Percentiles rank a stretch among this genome's conserved stretches.
Evolutionary conservation across 2,113 vertebrate genomes (phyloP).

Genomic region (Heliornis fulica): DNA sequence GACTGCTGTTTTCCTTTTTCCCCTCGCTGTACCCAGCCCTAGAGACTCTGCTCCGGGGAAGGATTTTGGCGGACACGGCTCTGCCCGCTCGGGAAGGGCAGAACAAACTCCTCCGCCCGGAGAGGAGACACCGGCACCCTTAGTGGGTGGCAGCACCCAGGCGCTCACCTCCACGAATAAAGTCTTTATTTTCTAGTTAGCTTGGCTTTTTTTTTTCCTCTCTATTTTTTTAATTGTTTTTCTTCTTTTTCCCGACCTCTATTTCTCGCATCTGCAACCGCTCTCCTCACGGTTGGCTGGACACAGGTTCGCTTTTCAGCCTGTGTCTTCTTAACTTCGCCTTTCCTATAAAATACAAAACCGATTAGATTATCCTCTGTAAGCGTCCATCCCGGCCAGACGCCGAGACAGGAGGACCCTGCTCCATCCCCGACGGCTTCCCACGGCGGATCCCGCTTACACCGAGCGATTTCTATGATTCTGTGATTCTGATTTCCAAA

Average conservation of each 20-base stretch:
- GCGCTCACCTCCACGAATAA: background rate
- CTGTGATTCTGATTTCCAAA: too few species aligned
- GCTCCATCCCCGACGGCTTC: background rate
- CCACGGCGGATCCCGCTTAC: background rate
- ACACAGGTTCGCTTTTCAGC: background rate
- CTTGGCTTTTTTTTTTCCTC: too few species aligned
- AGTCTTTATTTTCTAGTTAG: background rate
- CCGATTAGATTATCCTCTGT: background rate
- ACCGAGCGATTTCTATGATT: background rate
- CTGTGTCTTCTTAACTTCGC: background rate
- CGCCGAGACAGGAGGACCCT: background rate
- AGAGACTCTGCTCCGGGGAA: background rate
- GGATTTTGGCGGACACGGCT: background rate
- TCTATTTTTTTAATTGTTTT: too few species aligned
- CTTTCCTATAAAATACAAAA: background rate
- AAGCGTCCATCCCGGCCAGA: background rate
- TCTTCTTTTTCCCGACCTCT: background rate
- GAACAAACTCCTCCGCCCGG: background rate
- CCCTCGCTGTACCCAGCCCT: rapidly evolving
- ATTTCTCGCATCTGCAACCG: rapidly evolving
- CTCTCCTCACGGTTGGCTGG: background rate
- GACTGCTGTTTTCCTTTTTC: background rate
- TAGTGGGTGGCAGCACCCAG: background rate
- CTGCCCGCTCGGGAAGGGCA: background rate
- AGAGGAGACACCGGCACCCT: background rate